These are phyloP conservation scores for Camelus dromedarius DNA, from an alignment of 2,113 vertebrate genomes.

Conservation along the genomic window DNA sequence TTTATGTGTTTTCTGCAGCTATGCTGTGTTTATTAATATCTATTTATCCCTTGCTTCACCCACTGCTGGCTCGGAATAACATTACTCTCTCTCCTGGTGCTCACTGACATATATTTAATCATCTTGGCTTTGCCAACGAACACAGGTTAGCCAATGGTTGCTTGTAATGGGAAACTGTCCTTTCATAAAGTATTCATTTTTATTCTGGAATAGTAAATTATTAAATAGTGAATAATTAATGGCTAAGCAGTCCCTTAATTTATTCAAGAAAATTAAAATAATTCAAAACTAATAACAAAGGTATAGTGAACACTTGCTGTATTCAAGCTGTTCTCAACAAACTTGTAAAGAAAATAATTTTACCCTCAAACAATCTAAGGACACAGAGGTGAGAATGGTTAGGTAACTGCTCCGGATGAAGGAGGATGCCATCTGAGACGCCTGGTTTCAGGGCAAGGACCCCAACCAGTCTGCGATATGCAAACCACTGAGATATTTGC, in stretches of 20 bases:
- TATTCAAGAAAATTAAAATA: slow-evolving; percentile 5
- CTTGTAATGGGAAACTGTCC: slow-evolving; percentile 28
- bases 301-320: neutral
- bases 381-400: neutral
- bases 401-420: neutral
- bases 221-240: slow-evolving; percentile 24
- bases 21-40: neutral
- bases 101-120: neutral
- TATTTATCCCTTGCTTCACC: neutral
- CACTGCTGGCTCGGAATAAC: neutral
- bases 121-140: slow-evolving; percentile 7
- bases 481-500: neutral
- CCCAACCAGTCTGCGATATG: neutral
- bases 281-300: slow-evolving; percentile 15
- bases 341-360: slow-evolving; percentile 35
- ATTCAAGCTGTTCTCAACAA: neutral
- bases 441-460: neutral
- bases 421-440: neutral
- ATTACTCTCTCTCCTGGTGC: neutral
- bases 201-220: slow-evolving; percentile 35
- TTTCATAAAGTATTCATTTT: slow-evolving; percentile 58
- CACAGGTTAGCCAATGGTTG: slow-evolving; percentile 7
- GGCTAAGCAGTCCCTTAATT: neutral
- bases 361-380: neutral
- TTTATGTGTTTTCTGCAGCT: neutral